Base-by-base conservation (phyloP, 2,888 invertebrate species). In the Metalampra italica region DNA sequence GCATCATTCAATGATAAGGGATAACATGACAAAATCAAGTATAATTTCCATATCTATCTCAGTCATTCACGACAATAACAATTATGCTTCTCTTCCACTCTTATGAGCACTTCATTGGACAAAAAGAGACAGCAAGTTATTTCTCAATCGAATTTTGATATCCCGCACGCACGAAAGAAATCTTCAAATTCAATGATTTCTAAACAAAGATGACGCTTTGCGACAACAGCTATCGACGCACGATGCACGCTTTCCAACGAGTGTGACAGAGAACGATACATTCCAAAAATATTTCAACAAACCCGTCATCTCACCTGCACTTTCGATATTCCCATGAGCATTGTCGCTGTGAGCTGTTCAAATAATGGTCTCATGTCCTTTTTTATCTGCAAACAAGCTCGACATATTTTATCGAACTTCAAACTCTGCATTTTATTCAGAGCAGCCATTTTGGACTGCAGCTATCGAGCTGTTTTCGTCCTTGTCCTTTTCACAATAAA, bases 361-460 rank as follows among this genome's bases (percentile, higher is more conserved):
- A 92, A 92, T 52, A 92, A 70, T 29, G 92, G 92, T 59, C 92
- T 82, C 92, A 92, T 92, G 65, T 92, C 92, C 68, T 92, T 92
- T 67, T 92, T 92, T 61, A 91, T 86, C 58, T 90, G 90, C 64
- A 92, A 82, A 75, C 92, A 92, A 46, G 92, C 90, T 15, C 92
- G 90, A 74, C 92, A 92, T 66, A 92, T 91, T 82, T 92, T 92
- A 59, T 92, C 92, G 62, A 92, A 80, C 57, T 83, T 81, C 51
- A 83, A 73, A 60, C 69, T 72, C 52, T 68, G 75, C 45, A 66
- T 62, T 77, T 79, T 82, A 66, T 65, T 76, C 30, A 57, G 50
- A 67, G 80, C 76, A 78, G 89, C 89, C 89, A 89, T 89, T 75
- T 89, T 89, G 86, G 68, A 64, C 66, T 66, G 70, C 71, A 75